phyloP scores from a whole-genome alignment of 2,113 vertebrate genomes.

The Euleptes europaea region DNA sequence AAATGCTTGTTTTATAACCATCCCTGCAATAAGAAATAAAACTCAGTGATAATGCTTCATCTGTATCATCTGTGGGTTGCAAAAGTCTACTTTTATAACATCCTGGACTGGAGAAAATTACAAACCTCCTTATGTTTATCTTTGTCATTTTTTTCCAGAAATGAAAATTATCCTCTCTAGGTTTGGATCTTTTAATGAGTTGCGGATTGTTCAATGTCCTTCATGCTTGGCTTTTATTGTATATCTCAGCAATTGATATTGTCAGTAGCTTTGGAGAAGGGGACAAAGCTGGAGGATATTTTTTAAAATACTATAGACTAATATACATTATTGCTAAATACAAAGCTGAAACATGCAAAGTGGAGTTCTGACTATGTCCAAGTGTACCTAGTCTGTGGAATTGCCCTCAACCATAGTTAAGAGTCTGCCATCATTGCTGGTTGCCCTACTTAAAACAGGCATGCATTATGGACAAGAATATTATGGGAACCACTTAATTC shows the following conservation, averaged over 20 bases:
- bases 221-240: slow-evolving; percentile 36
- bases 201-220: slow-evolving; percentile 46
- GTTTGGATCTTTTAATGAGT: slow-evolving; percentile 55
- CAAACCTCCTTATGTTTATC: slow-evolving; percentile 45
- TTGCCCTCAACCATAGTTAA: slow-evolving; percentile 20
- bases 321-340: slow-evolving; percentile 27
- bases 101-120: slow-evolving; percentile 34
- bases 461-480: slow-evolving; percentile 38
- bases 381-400: slow-evolving; percentile 36
- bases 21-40: slow-evolving; percentile 46
- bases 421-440: slow-evolving; percentile 22
- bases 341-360: slow-evolving; percentile 24
- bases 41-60: slow-evolving; percentile 26
- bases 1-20: slow-evolving; percentile 32
- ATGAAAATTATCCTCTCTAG: slow-evolving; percentile 37
- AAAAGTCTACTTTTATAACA: slow-evolving; percentile 23
- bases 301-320: slow-evolving; percentile 32
- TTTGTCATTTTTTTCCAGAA: slow-evolving; percentile 53
- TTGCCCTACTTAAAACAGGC: slow-evolving; percentile 39
- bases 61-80: slow-evolving; percentile 4
- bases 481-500: slow-evolving; percentile 50
- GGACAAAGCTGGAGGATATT: neutral
- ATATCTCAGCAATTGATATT: slow-evolving; percentile 34
- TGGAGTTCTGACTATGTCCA: slow-evolving; percentile 16
- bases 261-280: slow-evolving; percentile 20